Evolutionary conservation across 1,140 invertebrate genomes (phyloP).

Genomic region (Tetramorium parvispinum): DNA sequence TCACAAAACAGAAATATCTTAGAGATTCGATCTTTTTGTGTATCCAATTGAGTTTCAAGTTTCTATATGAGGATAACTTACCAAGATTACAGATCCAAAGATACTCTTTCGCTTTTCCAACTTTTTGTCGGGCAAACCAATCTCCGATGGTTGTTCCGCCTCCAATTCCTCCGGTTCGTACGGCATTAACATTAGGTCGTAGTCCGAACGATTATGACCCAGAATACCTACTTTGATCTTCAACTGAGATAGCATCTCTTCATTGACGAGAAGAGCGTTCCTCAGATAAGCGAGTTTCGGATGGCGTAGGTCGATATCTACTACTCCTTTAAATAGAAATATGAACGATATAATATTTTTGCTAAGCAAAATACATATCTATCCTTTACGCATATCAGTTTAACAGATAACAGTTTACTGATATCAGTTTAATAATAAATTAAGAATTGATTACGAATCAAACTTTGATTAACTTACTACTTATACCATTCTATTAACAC

Average conservation of each 20-base stretch:
- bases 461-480: not conserved
- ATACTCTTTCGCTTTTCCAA: conserved; percentile 10
- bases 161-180: conserved; percentile 17
- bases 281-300: conserved; percentile 77
- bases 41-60: not conserved
- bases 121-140: conserved; percentile 6
- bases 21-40: not conserved
- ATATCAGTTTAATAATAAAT: not conserved
- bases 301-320: conserved; percentile 66
- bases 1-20: not conserved
- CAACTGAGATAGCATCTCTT: conserved; percentile 74
- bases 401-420: no score
- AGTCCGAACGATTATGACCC: conserved; percentile 77
- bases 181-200: conserved; percentile 76
- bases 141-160: not conserved
- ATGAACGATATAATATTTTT: conserved; percentile 15
- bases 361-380: not conserved
- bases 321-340: conserved; percentile 55
- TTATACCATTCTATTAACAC: not conserved
- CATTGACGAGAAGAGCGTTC: conserved; percentile 77
- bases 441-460: not conserved
- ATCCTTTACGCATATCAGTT: not conserved
- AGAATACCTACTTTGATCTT: conserved; percentile 81
- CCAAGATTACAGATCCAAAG: not conserved
- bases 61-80: not conserved